These are phyloP conservation scores for Misgurnus mizolepis DNA, from an alignment of 2,113 vertebrate genomes.

Conservation along the genomic window DNA sequence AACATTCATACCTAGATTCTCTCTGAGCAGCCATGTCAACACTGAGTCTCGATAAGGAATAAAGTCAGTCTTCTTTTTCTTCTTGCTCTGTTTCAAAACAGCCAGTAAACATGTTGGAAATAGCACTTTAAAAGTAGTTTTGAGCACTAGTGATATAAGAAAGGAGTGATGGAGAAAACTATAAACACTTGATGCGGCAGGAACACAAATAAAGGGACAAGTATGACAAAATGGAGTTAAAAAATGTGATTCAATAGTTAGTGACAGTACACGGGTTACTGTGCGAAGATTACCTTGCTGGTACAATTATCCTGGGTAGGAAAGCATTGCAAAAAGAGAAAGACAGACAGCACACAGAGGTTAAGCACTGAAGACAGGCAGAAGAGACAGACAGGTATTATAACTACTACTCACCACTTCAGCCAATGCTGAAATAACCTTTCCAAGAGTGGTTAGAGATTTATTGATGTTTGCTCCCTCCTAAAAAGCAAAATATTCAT, in stretches of 20 bases:
- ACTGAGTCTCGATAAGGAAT: conserved; percentile 98
- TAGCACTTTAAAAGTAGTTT: background rate
- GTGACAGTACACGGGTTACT: conserved; percentile 49
- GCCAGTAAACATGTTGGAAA: background rate
- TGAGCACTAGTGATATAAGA: background rate
- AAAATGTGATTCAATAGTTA: conserved; percentile 39
- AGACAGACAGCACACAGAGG: conserved; percentile 60
- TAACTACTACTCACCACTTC: conserved; percentile 90
- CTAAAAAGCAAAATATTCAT: conserved; percentile 67
- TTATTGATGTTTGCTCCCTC: conserved; percentile 99
- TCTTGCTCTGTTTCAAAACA: conserved; percentile 85
- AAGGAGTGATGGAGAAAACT: background rate
- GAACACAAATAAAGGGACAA: background rate
- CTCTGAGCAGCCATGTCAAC: conserved; percentile 96
- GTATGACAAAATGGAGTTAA: background rate
- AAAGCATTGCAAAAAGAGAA: conserved; percentile 78
- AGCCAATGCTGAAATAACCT: conserved; percentile 97
- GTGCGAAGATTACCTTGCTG: conserved; percentile 87
- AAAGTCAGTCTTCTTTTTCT: conserved; percentile 98
- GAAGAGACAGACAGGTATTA: conserved; percentile 21
- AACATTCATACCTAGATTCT: conserved; percentile 87
- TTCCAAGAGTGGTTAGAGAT: conserved; percentile 96
- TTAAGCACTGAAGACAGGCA: conserved; percentile 57
- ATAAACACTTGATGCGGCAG: background rate
- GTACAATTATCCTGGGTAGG: conserved; percentile 93